Base-by-base conservation (phyloP, 2,113 vertebrate genomes). In the Alouatta palliata region DNA sequence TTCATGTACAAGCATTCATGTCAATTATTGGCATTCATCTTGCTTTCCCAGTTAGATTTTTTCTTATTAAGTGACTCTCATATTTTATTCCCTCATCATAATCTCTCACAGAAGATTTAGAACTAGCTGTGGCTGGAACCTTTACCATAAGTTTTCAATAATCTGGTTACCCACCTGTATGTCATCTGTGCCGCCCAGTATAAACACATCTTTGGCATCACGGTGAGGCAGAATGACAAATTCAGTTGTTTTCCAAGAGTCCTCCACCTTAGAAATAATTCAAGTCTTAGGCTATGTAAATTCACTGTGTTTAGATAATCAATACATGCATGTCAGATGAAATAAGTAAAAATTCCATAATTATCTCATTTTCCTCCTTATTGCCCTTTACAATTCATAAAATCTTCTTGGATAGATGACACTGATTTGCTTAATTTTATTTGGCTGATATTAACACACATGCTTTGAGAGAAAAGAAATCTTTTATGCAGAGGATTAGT, bases 131-230 rank as follows among this genome's bases (percentile, higher is more conserved):
- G n/a, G 30, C 21, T 66, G n/a, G 43, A 47, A 54, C 6, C 35
- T 96, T 91, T 35, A 61, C 40, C 43, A 77, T 17, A 87, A 35
- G 13, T 91, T 86, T 52, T 66, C 14, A 61, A 6, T 37, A 95
- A 93, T 6, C 37, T 25, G 61, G 2, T 97, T 94, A 86, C 96
- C 87, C 66, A 99, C 99, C 98, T 99, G 99, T 96, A 99, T 99
- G 19, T 99, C 99, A 80, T 99, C 99, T 8, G 99, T 99, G 61
- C 99, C 99, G 20, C 99, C 99, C 86, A 99, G 97, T 94, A 99
- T 99, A 96, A 99, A 99, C 47, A 99, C 96, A 25, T 99, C 98
- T 98, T 99, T 99, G 70, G 98, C 94, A 61, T 99, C 99, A 30
- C 99, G 98, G 19, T 99, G 99, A 92, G 98, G 90, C 52, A 99